Evolutionary conservation across 2,113 vertebrate genomes (phyloP).

Genomic region (Platichthys stellatus): DNA sequence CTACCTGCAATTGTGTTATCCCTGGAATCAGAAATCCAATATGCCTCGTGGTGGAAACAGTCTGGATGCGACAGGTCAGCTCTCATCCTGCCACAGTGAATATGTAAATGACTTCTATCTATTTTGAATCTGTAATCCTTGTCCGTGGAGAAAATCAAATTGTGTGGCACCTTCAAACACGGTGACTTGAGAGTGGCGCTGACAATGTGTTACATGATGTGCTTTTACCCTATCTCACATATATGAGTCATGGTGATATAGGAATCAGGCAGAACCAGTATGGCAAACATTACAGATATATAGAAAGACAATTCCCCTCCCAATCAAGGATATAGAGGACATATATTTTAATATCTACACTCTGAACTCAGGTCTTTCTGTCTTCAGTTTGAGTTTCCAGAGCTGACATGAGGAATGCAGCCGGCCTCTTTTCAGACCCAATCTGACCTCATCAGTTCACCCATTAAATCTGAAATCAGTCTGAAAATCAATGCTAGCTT

Average conservation of each 20-base stretch:
- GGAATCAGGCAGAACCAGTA: conserved; percentile 10
- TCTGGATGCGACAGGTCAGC: conserved; percentile 31
- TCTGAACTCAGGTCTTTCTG: neutral
- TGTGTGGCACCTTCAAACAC: conserved; percentile 19
- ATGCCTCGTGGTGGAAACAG: conserved; percentile 46
- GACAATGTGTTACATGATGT: conserved; percentile 15
- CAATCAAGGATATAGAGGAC: neutral
- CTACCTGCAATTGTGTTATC: conserved; percentile 46
- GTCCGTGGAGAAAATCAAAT: conserved; percentile 47
- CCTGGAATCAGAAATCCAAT: conserved; percentile 54
- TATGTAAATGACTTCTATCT: conserved; percentile 51
- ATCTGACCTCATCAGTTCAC: conserved; percentile 34
- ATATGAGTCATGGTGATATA: conserved; percentile 17
- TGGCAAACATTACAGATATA: conserved; percentile 19
- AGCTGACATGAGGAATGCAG: conserved; percentile 6
- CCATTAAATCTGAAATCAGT: conserved; percentile 51
- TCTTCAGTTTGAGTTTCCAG: conserved; percentile 7
- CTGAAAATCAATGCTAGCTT: conserved; percentile 42
- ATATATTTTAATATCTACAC: conserved; percentile 9
- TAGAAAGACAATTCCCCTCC: conserved; percentile 7
- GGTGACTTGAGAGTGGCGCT: conserved; percentile 9
- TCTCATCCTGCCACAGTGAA: conserved; percentile 42
- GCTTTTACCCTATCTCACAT: conserved; percentile 5
- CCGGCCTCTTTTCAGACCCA: conserved; percentile 22
- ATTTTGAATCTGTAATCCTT: conserved; percentile 49